Base-by-base conservation (phyloP, 1,140 invertebrate species). In the Mycetomoellerius zeteki region DNA sequence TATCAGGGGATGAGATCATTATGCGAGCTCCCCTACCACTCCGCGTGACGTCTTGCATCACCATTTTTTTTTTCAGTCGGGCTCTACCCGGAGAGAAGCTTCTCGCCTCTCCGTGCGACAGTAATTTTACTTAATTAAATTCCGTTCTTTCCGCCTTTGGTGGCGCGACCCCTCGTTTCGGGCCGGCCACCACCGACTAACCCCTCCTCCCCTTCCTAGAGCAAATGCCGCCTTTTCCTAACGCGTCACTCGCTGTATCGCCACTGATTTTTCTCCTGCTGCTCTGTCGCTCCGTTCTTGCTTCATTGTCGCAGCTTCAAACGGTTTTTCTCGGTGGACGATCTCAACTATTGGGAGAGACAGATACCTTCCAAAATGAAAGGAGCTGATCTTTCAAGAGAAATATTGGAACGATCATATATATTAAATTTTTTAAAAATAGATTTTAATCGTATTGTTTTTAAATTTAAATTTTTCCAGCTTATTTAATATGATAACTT, bases 71-170 rank as follows among this genome's bases (percentile, higher is more conserved):
- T 87, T 87, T 78, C 72, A 85, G 62, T 77, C 88, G 24, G 21
- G 50, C 19, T 86, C 30, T 54, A 60, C 52, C 12, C 16, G 67
- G 67, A 82, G 52, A 85, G 67, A 43, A 33, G 85, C 88, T 94
- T 94, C 92, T 94, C 94, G 92, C 93, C 92, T 93, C 89, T 91
- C 72, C 87, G 86, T 64, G 94, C 93, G 95, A 95, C 95, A 95
- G 95, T 95, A 95, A 95, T 95, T 95, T 95, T 94, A 95, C 94
- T 95, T 95, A 95, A 95, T 95, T 95, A 95, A 95, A 95, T 95
- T 95, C 95, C 95, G 94, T 95, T 95, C 94, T 95, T 94, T 94
- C 93, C 91, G 92, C 89, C 86, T 88, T 91, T 92, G 86, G 86
- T 90, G 27, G 69, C 72, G 65, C 80, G 80, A 78, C 88, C 87